phyloP scores from a whole-genome alignment of 2,797 vertebrate genomes.

The Eupleurogrammus muticus region DNA sequence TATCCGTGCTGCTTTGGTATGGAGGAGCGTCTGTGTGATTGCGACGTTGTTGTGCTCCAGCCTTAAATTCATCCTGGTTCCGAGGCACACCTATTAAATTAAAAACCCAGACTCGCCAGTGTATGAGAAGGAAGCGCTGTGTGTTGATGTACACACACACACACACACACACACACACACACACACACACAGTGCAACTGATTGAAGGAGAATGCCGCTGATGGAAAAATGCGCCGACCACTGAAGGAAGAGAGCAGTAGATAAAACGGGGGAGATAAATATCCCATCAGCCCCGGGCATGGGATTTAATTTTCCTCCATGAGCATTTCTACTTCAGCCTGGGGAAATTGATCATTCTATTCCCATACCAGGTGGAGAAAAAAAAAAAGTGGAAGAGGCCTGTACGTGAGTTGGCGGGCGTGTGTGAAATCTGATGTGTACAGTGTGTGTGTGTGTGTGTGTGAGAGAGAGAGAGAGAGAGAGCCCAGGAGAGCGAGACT shows the following conservation, averaged over 20 bases:
- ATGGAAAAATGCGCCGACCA: conserved; percentile 77
- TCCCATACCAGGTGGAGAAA: conserved; percentile 71
- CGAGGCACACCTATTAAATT: conserved; percentile 59
- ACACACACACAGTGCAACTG: conserved; percentile 65
- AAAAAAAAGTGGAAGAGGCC: conserved; percentile 57
- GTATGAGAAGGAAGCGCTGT: conserved; percentile 28
- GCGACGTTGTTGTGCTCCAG: conserved; percentile 3
- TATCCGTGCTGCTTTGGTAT: background rate
- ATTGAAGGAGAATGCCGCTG: conserved; percentile 76
- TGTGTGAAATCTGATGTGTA: conserved; percentile 39
- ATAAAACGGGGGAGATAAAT: conserved; percentile 79
- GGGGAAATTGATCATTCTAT: conserved; percentile 81
- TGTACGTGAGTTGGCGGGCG: conserved; percentile 12
- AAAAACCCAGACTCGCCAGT: conserved; percentile 44
- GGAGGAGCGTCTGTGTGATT: conserved; percentile 15
- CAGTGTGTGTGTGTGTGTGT: conserved; percentile 15
- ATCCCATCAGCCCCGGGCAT: conserved; percentile 77
- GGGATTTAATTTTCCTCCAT: conserved; percentile 80
- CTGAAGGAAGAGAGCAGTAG: conserved; percentile 71
- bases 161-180: no score
- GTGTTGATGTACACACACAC: conserved; percentile 59
- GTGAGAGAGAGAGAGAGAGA: conserved; percentile 22
- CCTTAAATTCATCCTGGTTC: conserved; percentile 40
- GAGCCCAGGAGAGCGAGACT: conserved; percentile 58
- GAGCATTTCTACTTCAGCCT: conserved; percentile 75